Conservation (phyloP, 2,888 invertebrate species). For the Entomobrya proxima region DNA sequence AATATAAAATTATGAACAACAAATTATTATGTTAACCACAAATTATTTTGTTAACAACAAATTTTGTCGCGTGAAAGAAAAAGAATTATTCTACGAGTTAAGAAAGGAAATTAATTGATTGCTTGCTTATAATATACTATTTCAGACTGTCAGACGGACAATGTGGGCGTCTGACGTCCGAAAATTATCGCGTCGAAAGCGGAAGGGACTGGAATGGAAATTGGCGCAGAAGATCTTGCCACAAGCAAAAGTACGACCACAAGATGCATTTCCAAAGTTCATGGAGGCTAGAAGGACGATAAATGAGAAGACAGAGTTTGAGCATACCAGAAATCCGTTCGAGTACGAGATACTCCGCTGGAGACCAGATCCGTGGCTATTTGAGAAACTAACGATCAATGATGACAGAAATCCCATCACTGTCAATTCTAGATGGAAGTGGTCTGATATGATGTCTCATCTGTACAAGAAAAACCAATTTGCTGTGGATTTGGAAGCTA, state of each 20-base stretch:
- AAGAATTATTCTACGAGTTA: too few relatives aligned
- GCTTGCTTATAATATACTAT: too few relatives aligned
- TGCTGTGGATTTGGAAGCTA: neutral
- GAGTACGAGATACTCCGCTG: neutral
- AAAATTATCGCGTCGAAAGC: neutral
- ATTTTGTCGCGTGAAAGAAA: too few relatives aligned
- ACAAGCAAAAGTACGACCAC: neutral
- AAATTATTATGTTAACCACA: too few relatives aligned
- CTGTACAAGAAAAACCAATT: neutral
- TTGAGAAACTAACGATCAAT: neutral
- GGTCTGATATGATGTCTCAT: neutral
- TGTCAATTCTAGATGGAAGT: neutral
- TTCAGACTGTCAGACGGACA: neutral
- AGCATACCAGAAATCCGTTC: neutral
- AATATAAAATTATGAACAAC: too few relatives aligned
- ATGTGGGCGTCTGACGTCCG: too few relatives aligned
- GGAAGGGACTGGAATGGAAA: neutral
- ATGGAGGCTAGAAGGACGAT: neutral
- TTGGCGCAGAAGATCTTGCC: too few relatives aligned
- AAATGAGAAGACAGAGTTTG: neutral
- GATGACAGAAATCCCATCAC: neutral
- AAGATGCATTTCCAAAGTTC: neutral
- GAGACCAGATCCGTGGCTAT: neutral
- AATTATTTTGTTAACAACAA: too few relatives aligned
- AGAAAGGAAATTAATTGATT: too few relatives aligned